Evolutionary conservation across 2,113 vertebrate species (phyloP), one percentile per base, ranked within the genome.

Genomic region (Corydoras sp.): DNA sequence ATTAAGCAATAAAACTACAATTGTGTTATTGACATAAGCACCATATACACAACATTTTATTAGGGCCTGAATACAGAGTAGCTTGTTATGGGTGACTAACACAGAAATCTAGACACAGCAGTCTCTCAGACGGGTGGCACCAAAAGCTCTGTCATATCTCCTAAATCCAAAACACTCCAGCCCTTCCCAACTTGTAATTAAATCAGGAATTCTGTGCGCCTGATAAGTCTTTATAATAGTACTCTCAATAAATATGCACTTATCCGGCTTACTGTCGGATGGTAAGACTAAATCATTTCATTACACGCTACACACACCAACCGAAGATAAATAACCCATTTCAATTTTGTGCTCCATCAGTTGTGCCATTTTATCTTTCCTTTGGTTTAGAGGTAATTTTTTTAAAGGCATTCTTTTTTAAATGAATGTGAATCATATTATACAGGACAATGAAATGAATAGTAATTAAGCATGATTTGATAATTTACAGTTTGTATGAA

Each of bases 281-380:
- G 43, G 30, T 43, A 24, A 43, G 24, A 9, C 62, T 7, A 18
- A 60, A 59, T 55, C 31, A 62, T 71, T 48, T 58, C 48, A 55
- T 74, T 74, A 51, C 4, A 10, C 29, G 62, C 50, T 58, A 66
- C 70, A 71, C 58, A 59, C 50, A 9, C 63, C 65, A 54, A 31
- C 35, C 62, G n/a, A 24, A 75, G 74, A 64, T 67, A 35, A 59
- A 60, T 29, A 77, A 58, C 50, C 31, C n/a, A 10, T 63, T 12
- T 30, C 35, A 53, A 60, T 67, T 74, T 61, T 67, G 10, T 54
- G 55, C 56, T 61, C 11, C 72, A 54, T 50, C 7, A 62, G 59
- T 71, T 78, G 65, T 62, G 62, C 60, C 53, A 5, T 13, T 62
- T 24, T n/a, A 13, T 58, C 49, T n/a, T 18, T 50, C 12, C 58